Conservation (phyloP, 2,113 vertebrate genomes). For the Calcarius ornatus region DNA sequence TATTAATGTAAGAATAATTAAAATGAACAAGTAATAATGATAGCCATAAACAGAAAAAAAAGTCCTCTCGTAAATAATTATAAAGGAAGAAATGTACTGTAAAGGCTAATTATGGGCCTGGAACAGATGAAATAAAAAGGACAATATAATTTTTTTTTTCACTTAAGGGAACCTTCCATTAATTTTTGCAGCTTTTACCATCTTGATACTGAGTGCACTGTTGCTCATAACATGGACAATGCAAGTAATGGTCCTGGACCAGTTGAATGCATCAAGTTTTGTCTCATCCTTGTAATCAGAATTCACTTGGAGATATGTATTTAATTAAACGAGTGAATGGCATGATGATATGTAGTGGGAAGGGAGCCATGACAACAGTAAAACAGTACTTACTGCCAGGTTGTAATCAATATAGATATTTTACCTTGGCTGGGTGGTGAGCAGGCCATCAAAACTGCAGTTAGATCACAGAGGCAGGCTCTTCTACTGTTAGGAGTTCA, state of each 20-base stretch:
- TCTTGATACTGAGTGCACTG: background rate
- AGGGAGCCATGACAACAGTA: background rate
- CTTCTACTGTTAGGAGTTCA: background rate
- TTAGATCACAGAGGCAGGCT: background rate
- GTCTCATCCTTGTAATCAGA: background rate
- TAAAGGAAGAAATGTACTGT: background rate
- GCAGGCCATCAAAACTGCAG: background rate
- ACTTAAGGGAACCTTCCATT: background rate
- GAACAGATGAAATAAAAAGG: background rate
- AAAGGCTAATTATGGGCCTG: background rate
- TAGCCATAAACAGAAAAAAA: background rate
- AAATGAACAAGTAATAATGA: background rate
- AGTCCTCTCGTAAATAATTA: background rate
- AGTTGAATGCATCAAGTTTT: background rate
- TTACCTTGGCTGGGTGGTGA: background rate
- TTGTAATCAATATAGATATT: background rate
- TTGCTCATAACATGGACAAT: background rate
- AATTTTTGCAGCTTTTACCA: background rate
- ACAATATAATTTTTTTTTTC: background rate
- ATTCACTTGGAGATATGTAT: background rate
- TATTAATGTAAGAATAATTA: background rate
- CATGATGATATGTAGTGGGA: background rate
- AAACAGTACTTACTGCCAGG: background rate
- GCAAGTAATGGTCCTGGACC: background rate
- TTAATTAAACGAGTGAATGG: slow-evolving; percentile 4